phyloP scores from a whole-genome alignment of 2,797 vertebrate genomes.

The Astyanax mexicanus region DNA sequence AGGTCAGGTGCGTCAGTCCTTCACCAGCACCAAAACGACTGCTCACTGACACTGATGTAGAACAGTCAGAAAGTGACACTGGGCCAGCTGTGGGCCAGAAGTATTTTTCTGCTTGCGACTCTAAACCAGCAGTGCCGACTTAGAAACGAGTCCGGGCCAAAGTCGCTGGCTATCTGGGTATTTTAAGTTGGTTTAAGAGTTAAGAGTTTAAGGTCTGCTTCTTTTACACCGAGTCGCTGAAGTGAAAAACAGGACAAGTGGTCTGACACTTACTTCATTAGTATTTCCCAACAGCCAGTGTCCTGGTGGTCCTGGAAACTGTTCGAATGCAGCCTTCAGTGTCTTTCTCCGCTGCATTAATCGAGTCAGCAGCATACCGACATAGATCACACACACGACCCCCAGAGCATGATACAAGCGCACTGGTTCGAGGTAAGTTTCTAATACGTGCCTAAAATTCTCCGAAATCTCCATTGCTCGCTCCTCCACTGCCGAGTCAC shows the following conservation, averaged over 20 bases:
- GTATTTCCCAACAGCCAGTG: constrained; percentile 77
- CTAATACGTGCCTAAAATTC: not conserved
- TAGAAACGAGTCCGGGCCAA: too few relatives aligned
- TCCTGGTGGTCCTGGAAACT: constrained; percentile 69
- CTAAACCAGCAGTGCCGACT: too few relatives aligned
- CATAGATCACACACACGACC: constrained; percentile 49
- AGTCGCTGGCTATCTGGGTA: too few relatives aligned
- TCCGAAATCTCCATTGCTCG: constrained; percentile 52
- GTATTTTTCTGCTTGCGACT: too few relatives aligned
- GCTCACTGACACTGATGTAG: too few relatives aligned
- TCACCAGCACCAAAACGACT: too few relatives aligned
- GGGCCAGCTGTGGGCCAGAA: too few relatives aligned
- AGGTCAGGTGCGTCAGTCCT: too few relatives aligned
- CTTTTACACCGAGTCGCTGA: not conserved
- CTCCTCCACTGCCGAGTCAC: not conserved
- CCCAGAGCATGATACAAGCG: constrained; percentile 54
- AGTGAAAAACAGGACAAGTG: not conserved
- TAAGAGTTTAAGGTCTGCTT: too few relatives aligned
- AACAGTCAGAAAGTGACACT: too few relatives aligned
- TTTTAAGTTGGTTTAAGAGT: too few relatives aligned
- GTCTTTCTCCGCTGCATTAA: constrained; percentile 41
- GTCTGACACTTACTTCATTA: constrained; percentile 60
- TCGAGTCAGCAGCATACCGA: constrained; percentile 48
- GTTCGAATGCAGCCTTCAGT: not conserved
- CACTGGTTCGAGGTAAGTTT: constrained; percentile 14